Evolutionary conservation across 2,113 vertebrate species (phyloP).

Genomic region (Periophthalmodon schlosseri): DNA sequence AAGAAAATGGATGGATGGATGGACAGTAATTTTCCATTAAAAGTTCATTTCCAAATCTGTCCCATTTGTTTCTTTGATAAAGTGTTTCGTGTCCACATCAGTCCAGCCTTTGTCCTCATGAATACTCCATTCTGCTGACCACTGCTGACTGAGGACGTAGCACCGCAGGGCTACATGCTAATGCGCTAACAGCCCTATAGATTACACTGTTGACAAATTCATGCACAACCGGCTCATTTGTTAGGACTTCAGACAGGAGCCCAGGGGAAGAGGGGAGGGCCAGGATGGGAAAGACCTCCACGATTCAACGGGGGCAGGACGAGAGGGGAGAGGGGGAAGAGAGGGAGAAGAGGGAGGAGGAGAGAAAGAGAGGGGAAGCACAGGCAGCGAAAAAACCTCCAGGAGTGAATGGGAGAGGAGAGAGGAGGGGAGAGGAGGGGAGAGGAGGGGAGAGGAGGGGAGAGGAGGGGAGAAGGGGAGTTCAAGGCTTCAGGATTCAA

Average conservation of each 20-base stretch:
- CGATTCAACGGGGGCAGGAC: conserved; percentile 47
- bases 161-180: conserved; percentile 35
- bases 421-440: no score
- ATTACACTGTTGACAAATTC: conserved; percentile 66
- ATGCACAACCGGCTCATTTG: conserved; percentile 66
- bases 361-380: no score
- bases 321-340: conserved; percentile 6
- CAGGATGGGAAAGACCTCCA: conserved; percentile 45
- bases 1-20: no score
- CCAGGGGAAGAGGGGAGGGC: conserved; percentile 61
- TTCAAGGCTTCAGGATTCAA: no score
- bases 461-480: no score
- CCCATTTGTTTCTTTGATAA: conserved; percentile 18
- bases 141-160: conserved; percentile 28
- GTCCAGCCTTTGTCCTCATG: conserved; percentile 19
- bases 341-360: no score
- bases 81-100: conserved; percentile 16
- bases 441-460: no score
- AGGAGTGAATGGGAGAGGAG: no score
- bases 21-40: no score
- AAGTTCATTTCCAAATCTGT: no score
- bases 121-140: conserved; percentile 47
- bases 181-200: conserved; percentile 32
- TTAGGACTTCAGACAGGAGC: conserved; percentile 57
- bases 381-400: no score